These are phyloP conservation scores for Brachionus paranguensis DNA, from an alignment of 1,140 invertebrate genomes.

Conservation along the genomic window DNA sequence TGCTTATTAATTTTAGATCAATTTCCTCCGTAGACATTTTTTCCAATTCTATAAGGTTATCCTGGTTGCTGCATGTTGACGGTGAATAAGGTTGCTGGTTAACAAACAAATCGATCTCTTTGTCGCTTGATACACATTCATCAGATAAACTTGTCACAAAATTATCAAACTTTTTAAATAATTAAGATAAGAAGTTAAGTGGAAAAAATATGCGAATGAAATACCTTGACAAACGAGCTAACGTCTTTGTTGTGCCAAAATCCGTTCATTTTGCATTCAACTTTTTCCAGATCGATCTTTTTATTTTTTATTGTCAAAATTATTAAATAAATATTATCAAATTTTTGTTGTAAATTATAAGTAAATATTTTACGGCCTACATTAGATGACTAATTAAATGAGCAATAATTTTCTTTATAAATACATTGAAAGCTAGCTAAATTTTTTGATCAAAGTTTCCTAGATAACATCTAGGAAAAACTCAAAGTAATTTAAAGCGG, in stretches of 20 bases:
- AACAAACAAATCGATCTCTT: not conserved
- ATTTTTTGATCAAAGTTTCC: not conserved
- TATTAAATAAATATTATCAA: not conserved
- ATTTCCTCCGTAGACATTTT: not conserved
- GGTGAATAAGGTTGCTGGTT: not conserved
- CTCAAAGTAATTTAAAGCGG: not conserved
- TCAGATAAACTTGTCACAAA: not conserved
- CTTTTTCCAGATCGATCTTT: constrained; percentile 22
- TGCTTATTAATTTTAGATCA: not conserved
- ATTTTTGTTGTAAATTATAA: constrained; percentile 1
- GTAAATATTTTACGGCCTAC: not conserved
- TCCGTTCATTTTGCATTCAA: not conserved
- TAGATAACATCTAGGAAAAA: not conserved
- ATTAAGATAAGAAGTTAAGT: not conserved
- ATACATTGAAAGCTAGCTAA: not conserved
- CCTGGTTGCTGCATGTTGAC: not conserved
- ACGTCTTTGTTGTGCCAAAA: not conserved
- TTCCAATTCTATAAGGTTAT: not conserved
- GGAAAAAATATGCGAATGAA: not conserved
- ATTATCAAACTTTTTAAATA: not conserved
- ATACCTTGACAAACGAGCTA: not conserved
- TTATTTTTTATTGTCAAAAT: not conserved
- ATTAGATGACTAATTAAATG: not conserved
- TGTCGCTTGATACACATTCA: not conserved
- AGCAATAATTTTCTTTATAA: not conserved